phyloP scores from a whole-genome alignment of 1,140 invertebrate genomes.

The Ylistrum balloti region DNA sequence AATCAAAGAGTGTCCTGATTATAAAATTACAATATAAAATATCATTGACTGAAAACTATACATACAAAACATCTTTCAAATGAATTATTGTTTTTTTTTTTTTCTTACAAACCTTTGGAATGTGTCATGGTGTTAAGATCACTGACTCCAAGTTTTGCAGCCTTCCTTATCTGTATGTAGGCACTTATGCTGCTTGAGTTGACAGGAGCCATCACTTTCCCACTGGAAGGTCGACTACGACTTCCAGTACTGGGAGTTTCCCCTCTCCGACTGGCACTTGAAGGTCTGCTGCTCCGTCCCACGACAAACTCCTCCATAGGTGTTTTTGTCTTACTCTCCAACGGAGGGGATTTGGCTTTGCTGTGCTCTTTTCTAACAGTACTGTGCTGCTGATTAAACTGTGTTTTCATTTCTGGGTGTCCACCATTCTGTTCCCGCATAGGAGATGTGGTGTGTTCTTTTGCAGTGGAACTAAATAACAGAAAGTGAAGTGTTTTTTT shows the following conservation, averaged over 20 bases:
- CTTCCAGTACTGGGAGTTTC: constrained; percentile 48
- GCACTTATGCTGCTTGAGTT: constrained; percentile 75
- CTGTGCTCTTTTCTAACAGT: not conserved
- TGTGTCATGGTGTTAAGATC: constrained; percentile 52
- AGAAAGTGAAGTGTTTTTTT: too few species aligned
- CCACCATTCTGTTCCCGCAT: not conserved
- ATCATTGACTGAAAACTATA: too few species aligned
- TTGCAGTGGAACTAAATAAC: not conserved
- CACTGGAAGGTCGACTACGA: constrained; percentile 61
- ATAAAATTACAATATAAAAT: too few species aligned
- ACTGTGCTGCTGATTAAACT: not conserved
- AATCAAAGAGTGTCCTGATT: too few species aligned
- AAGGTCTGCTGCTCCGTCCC: constrained; percentile 61
- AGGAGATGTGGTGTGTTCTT: not conserved
- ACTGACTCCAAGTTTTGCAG: constrained; percentile 63
- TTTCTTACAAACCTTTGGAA: constrained; percentile 9
- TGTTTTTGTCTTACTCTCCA: constrained; percentile 29
- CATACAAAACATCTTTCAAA: too few species aligned
- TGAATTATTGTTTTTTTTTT: too few species aligned
- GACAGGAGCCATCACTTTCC: constrained; percentile 66
- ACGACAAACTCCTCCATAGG: constrained; percentile 66
- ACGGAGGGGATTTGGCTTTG: constrained; percentile 49
- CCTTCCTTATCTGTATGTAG: constrained; percentile 76
- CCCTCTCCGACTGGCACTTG: constrained; percentile 61
- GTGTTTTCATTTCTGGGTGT: not conserved